phyloP scores from a whole-genome alignment of 1,140 invertebrate genomes.

The Propsilocerus akamusi region DNA sequence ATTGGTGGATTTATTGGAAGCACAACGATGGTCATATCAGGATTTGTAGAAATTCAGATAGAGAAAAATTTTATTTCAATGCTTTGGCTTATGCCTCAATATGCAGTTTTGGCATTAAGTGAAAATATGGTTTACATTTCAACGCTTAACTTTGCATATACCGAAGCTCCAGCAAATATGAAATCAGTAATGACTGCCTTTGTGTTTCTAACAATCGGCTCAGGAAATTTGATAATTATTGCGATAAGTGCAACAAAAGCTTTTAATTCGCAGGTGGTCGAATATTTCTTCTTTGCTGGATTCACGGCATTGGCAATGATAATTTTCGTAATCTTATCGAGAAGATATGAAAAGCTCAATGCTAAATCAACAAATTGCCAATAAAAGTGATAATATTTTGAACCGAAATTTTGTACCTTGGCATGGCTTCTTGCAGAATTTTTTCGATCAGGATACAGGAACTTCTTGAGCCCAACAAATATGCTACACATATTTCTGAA shows the following conservation, averaged over 20 bases:
- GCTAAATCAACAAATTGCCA: no score
- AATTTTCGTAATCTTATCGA: no score
- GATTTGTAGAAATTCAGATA: not conserved
- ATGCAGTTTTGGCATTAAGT: slow-evolving; percentile 58
- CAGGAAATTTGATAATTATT: slow-evolving; percentile 57
- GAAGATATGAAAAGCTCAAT: no score
- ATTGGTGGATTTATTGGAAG: slow-evolving; percentile 42
- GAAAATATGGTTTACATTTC: slow-evolving; percentile 73
- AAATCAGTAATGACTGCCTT: slow-evolving; percentile 70
- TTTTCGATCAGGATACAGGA: no score
- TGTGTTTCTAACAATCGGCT: slow-evolving; percentile 67
- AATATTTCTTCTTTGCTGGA: slow-evolving; percentile 67
- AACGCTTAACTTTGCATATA: slow-evolving; percentile 77
- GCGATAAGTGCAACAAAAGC: slow-evolving; percentile 36
- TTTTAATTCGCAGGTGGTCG: slow-evolving; percentile 20
- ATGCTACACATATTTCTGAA: no score
- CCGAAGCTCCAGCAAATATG: slow-evolving; percentile 67
- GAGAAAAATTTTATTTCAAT: slow-evolving; percentile 37
- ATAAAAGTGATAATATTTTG: no score
- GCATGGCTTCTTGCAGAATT: no score
- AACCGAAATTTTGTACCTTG: no score
- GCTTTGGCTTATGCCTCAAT: slow-evolving; percentile 64
- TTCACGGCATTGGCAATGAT: no score
- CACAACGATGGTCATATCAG: slow-evolving; percentile 29
- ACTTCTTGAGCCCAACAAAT: no score